Percentiles rank a stretch among this genome's conserved stretches.
These are phyloP conservation scores for Timandra comae DNA, from an alignment of 2,888 invertebrate species.

Conservation along the genomic window DNA sequence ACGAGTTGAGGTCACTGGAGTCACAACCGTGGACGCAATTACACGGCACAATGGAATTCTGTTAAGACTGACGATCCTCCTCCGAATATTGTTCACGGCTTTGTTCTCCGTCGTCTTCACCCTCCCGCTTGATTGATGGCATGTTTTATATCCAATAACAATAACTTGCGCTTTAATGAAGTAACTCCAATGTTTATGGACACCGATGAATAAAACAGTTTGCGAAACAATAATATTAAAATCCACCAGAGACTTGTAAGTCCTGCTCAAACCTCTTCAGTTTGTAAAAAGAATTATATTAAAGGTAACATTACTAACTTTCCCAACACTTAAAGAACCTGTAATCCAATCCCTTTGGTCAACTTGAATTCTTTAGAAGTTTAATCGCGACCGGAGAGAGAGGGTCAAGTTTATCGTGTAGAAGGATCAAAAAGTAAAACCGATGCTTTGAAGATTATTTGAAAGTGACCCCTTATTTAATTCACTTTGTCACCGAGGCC, in stretches of 20 bases:
- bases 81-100: background rate
- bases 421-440: conserved; percentile 25
- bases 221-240: too few relatives aligned
- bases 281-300: conserved; percentile 5
- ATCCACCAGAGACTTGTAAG: conserved; percentile 1
- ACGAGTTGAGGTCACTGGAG: conserved; percentile 20
- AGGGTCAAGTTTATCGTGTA: conserved; percentile 20
- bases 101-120: conserved; percentile 2
- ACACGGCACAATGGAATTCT: conserved; percentile 7
- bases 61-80: background rate
- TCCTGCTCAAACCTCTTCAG: conserved; percentile 3
- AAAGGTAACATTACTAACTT: conserved; percentile 13
- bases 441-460: conserved; percentile 11
- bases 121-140: conserved; percentile 1
- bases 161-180: conserved; percentile 3
- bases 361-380: conserved; percentile 20
- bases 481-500: conserved; percentile 4
- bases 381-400: conserved; percentile 21
- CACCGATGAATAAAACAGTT: too few relatives aligned
- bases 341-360: conserved; percentile 27
- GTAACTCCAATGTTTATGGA: too few relatives aligned
- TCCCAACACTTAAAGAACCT: conserved; percentile 19
- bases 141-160: conserved; percentile 3
- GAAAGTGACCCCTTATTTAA: conserved; percentile 18
- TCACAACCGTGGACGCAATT: conserved; percentile 6